Percentiles rank a stretch among this genome's conserved stretches.
Evolutionary conservation across 2,888 invertebrate genomes (phyloP).

Genomic region (Machimus atricapillus): DNA sequence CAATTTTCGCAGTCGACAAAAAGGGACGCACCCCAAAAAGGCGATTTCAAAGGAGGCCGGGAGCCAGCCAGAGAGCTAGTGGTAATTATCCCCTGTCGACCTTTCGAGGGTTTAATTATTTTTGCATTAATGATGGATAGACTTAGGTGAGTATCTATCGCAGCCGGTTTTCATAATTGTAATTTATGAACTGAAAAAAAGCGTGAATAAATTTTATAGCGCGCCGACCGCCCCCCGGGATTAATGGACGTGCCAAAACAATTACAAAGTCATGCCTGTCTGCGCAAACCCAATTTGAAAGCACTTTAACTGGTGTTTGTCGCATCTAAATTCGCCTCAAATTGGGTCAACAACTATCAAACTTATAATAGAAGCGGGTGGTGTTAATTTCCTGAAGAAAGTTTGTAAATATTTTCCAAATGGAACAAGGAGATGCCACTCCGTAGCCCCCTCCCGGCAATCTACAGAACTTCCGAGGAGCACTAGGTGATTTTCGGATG

Average conservation of each 20-base stretch:
- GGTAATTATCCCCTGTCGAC: neutral
- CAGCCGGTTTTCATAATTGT: neutral
- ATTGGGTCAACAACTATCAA: neutral
- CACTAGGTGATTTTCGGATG: neutral
- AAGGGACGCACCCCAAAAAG: neutral
- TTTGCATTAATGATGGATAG: neutral
- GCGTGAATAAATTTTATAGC: neutral
- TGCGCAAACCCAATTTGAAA: neutral
- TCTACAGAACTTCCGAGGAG: neutral
- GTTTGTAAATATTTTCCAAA: neutral
- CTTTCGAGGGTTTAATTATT: neutral
- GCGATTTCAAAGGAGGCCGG: neutral
- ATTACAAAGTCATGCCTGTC: neutral
- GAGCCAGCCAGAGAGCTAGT: neutral
- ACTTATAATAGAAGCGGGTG: neutral
- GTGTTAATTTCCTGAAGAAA: neutral
- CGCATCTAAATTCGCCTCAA: neutral
- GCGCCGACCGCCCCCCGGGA: neutral
- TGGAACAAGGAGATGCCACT: neutral
- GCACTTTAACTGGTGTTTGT: neutral
- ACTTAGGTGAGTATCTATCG: neutral
- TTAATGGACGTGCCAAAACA: neutral
- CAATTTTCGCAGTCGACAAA: neutral
- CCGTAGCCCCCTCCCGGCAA: neutral
- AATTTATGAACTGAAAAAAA: neutral